A percentile compares a stretch with the other conserved stretches of the same genome.
Evolutionary conservation across 2,888 invertebrate species (phyloP).

Genomic region (Andrena chrysosceles): DNA sequence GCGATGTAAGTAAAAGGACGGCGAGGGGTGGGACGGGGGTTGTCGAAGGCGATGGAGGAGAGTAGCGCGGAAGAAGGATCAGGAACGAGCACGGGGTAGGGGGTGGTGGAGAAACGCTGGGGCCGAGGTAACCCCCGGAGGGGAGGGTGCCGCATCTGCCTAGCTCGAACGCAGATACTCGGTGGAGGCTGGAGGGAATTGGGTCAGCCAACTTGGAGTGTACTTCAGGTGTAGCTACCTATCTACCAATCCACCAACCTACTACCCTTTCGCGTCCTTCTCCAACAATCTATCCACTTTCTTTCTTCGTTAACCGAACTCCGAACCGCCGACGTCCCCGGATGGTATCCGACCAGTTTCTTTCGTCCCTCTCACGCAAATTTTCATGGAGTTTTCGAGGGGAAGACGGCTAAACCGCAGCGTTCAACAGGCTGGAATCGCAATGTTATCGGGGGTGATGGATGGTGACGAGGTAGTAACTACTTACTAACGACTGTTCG

Average conservation of each 20-base stretch:
- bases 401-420: background rate
- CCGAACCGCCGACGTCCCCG: background rate
- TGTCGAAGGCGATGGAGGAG: constrained; percentile 15
- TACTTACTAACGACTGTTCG: background rate
- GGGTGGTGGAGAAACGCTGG: constrained; percentile 4
- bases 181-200: constrained; percentile 73
- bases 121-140: constrained; percentile 10
- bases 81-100: background rate
- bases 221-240: constrained; percentile 79
- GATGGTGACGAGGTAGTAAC: background rate
- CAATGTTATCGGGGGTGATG: background rate
- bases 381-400: no score
- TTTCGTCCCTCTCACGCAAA: no score
- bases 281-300: constrained; percentile 24
- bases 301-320: constrained; percentile 32
- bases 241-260: constrained; percentile 59
- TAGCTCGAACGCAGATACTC: constrained; percentile 62
- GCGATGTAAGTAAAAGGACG: constrained; percentile 49
- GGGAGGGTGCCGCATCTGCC: constrained; percentile 61
- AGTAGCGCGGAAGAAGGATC: constrained; percentile 15
- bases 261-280: constrained; percentile 42
- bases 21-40: background rate
- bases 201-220: constrained; percentile 81
- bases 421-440: constrained; percentile 13
- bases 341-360: background rate